Conservation (phyloP, 2,797 vertebrate species). For the Netta rufina region DNA sequence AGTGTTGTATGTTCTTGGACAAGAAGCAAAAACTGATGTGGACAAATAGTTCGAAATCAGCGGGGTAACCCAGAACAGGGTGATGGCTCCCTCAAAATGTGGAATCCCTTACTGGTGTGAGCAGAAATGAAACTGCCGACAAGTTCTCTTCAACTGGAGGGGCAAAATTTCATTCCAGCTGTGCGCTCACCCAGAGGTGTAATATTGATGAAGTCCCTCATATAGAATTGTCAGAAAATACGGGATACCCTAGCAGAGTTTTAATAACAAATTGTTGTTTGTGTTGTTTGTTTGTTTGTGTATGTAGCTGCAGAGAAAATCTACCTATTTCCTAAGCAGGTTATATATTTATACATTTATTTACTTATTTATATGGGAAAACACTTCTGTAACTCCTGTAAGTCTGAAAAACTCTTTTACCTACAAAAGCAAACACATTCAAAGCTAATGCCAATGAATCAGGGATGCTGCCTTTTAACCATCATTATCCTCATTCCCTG, state of each 20-base stretch:
- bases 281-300: neutral
- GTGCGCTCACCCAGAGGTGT: neutral
- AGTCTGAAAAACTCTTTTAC: neutral
- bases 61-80: fast-evolving
- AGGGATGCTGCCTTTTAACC: constrained; percentile 26
- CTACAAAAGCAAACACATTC: neutral
- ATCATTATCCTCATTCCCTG: neutral
- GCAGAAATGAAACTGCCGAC: neutral
- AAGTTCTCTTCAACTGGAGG: neutral
- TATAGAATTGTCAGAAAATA: neutral
- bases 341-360: neutral
- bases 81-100: neutral
- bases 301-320: neutral
- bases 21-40: neutral
- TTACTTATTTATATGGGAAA: neutral
- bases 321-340: neutral
- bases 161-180: neutral
- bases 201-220: neutral
- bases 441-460: neutral
- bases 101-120: neutral
- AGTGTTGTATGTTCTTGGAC: neutral
- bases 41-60: neutral
- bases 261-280: neutral
- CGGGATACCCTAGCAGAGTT: neutral
- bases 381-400: neutral